Conservation (phyloP, 35 echinoderm and acorn worm genomes). For the Strongylocentrotus purpuratus region DNA sequence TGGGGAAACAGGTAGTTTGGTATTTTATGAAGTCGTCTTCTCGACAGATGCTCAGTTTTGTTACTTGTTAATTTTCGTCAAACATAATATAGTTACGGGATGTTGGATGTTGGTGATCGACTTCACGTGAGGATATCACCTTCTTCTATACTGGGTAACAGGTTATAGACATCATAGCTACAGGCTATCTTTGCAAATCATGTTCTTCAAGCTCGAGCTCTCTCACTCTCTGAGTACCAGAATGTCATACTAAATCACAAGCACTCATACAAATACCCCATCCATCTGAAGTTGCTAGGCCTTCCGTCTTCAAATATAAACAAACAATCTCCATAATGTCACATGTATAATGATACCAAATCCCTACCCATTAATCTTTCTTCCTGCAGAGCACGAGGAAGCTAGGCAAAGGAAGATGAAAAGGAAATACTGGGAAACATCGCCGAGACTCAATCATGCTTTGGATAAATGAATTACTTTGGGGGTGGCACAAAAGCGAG, state of each 20-base stretch:
- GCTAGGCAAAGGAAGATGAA: background rate
- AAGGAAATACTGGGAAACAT: background rate
- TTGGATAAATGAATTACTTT: slow-evolving; percentile 51
- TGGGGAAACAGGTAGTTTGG: too few species aligned
- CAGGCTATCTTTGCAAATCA: background rate
- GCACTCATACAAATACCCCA: background rate
- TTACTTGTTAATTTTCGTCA: background rate
- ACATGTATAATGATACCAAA: slow-evolving; percentile 48
- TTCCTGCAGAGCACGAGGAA: background rate
- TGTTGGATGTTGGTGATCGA: background rate
- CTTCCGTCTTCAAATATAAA: slow-evolving; percentile 30
- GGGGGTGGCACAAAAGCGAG: slow-evolving; percentile 24
- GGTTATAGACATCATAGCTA: background rate
- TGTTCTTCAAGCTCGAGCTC: background rate
- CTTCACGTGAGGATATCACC: background rate
- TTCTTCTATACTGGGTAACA: background rate
- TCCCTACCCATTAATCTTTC: slow-evolving; percentile 25
- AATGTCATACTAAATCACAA: slow-evolving; percentile 5
- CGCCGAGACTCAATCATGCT: slow-evolving; percentile 6
- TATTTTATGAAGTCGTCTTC: too few species aligned
- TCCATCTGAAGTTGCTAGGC: background rate
- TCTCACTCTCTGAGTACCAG: background rate
- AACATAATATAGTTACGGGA: background rate
- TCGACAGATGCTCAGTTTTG: background rate
- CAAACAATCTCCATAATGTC: slow-evolving; percentile 29